A percentile compares a stretch with the other conserved stretches of the same genome.
phyloP scores from a whole-genome alignment of 2,888 invertebrate species.

The Hydraecia micacea region DNA sequence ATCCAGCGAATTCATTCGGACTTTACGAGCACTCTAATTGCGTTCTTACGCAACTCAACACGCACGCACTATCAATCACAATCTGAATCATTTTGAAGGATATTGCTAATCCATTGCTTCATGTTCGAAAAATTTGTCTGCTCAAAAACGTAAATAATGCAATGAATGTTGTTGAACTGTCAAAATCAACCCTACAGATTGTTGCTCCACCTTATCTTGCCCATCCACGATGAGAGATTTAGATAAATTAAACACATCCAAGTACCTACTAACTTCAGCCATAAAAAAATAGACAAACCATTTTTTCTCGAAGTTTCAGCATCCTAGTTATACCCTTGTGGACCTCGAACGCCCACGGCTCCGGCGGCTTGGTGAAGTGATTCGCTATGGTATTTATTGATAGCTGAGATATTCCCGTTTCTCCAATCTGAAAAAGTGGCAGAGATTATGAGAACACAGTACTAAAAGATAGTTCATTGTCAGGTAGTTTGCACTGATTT shows the following conservation, averaged over 20 bases:
- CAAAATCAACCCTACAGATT: background rate
- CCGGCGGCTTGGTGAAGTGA: conserved; percentile 83
- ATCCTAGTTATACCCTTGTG: conserved; percentile 84
- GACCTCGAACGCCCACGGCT: conserved; percentile 84
- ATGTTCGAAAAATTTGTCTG: background rate
- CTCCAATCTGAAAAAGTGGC: conserved; percentile 71
- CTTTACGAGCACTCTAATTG: background rate
- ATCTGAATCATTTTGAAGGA: background rate
- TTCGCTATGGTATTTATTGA: conserved; percentile 79
- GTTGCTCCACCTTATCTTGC: background rate
- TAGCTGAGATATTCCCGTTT: conserved; percentile 79
- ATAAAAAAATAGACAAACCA: conserved; percentile 71
- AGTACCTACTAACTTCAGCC: background rate
- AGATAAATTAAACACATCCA: background rate
- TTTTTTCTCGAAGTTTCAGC: conserved; percentile 78
- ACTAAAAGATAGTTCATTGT: background rate
- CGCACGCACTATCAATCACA: too few species aligned
- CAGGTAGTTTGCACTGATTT: background rate
- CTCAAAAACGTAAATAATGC: background rate
- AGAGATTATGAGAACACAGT: background rate
- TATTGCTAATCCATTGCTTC: background rate
- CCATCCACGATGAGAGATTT: background rate
- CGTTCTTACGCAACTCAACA: too few species aligned
- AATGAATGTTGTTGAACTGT: background rate
- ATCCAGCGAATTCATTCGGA: background rate